Conservation (phyloP, 1,140 invertebrate species). For the Vanessa atalanta region DNA sequence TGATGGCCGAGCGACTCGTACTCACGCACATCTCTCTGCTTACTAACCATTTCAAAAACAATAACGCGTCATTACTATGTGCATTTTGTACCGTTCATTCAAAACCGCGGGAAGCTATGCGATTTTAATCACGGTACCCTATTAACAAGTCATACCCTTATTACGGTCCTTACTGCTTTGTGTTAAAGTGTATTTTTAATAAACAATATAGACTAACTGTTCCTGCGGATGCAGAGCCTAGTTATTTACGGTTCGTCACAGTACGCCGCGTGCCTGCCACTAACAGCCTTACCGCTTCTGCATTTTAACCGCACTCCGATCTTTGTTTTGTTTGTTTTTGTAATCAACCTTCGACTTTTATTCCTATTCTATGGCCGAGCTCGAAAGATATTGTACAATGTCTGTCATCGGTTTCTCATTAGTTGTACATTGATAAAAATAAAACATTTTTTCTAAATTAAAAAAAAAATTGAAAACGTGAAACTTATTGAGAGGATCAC, state of each 20-base stretch:
- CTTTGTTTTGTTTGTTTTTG: slow-evolving; percentile 66
- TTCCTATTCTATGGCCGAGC: slow-evolving; percentile 8
- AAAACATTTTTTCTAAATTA: neutral
- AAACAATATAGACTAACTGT: slow-evolving; percentile 50
- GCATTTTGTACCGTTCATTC: slow-evolving; percentile 51
- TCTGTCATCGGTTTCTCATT: slow-evolving; percentile 14
- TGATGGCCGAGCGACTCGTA: slow-evolving; percentile 16
- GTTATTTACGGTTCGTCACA: slow-evolving; percentile 61
- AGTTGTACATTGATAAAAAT: neutral
- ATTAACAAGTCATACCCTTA: slow-evolving; percentile 30
- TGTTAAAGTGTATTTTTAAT: slow-evolving; percentile 52
- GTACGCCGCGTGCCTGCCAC: slow-evolving; percentile 49
- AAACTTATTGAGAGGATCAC: neutral
- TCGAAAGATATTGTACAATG: slow-evolving; percentile 26
- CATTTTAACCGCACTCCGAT: slow-evolving; percentile 52
- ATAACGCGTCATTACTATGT: slow-evolving; percentile 42
- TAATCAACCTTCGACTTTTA: slow-evolving; percentile 51
- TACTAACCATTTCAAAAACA: slow-evolving; percentile 38
- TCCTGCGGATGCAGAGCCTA: slow-evolving; percentile 53
- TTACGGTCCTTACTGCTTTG: slow-evolving; percentile 37
- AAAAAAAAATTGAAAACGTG: neutral
- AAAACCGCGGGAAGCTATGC: slow-evolving; percentile 61
- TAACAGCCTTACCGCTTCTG: slow-evolving; percentile 47
- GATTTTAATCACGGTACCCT: slow-evolving; percentile 59
- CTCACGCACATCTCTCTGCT: slow-evolving; percentile 19